Base-by-base conservation (phyloP, 2,113 vertebrate species). In the Neotragus moschatus region DNA sequence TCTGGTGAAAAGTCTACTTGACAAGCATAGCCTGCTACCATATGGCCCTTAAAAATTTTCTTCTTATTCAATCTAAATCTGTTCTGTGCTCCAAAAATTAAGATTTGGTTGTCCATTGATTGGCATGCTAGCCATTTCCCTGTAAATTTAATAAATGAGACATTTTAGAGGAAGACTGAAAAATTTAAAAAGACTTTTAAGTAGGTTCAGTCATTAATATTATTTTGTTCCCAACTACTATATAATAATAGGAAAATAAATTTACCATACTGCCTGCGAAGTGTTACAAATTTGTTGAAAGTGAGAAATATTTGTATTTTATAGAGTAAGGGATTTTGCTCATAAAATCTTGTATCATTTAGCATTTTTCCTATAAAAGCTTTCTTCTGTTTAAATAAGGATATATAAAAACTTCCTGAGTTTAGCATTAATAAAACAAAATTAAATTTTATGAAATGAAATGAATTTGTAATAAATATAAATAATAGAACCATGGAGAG, bases 1-100 rank as follows among this genome's bases (percentile, higher is more conserved):
- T 99, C 99, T 95, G 99, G 99, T 39, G 99, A 99, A 99, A 99
- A 99, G 98, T 99, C 99, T 93, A 99, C 99, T 98, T 99, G 99
- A 98, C 99, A 99, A 97, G 99, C 99, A 0, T 99, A 99, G 28
- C 99, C 99, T 43, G 99, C 99, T 94, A 99, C 99, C 99, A 99
- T 99, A 98, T 99, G 99, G 73, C 99, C 99, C 97, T 99, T 99
- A 98, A 99, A 99, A 97, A 99, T 99, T 98, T 99, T 99, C 99
- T 99, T 99, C 99, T 99, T 99, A 99, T 99, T 99, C 95, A 99
- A 99, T 94, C 99, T 99, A 99, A 99, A 99, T 98, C 99, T 99
- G 98, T 99, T 99, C 97, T 99, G 99, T 79, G 99, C 99, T 94
- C 99, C 99, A 96, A 99, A 99, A 97, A 99, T 99, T 97, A 99